These are phyloP conservation scores for Mycalesis mineus DNA, from an alignment of 2,888 invertebrate species.

Conservation along the genomic window DNA sequence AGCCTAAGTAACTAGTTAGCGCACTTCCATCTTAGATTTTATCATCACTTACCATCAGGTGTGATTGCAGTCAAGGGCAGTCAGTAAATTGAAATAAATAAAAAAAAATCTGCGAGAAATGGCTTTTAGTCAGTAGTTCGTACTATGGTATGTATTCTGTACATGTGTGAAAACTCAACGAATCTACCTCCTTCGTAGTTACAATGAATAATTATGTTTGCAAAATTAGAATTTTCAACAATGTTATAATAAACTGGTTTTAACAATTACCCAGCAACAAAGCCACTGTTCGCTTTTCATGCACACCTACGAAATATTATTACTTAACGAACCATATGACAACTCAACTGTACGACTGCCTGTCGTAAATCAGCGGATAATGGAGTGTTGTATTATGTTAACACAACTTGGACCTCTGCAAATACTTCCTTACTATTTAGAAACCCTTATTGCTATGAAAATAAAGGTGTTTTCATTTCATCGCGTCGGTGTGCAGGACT, in stretches of 20 bases:
- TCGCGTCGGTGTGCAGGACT: slow-evolving; percentile 11
- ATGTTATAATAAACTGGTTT: neutral
- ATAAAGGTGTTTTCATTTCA: slow-evolving; percentile 30
- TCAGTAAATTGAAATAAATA: neutral
- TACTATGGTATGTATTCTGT: no score
- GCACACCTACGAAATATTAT: slow-evolving; percentile 16
- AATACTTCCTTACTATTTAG: slow-evolving; percentile 23
- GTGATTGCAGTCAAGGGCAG: neutral
- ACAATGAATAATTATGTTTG: neutral
- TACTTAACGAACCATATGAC: slow-evolving; percentile 32
- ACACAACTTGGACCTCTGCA: slow-evolving; percentile 44
- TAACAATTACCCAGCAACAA: slow-evolving; percentile 1
- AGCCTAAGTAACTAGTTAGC: neutral
- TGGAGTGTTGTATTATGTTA: slow-evolving; percentile 44
- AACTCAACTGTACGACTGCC: slow-evolving; percentile 27
- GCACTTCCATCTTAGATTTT: neutral
- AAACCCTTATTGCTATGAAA: slow-evolving; percentile 26
- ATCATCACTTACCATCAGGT: neutral
- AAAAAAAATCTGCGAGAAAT: no score
- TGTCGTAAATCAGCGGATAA: slow-evolving; percentile 48
- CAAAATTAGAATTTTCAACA: neutral
- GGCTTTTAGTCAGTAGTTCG: no score
- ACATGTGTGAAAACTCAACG: no score
- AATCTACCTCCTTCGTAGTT: no score
- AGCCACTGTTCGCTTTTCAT: slow-evolving; percentile 5